Percentiles rank a stretch among this genome's conserved stretches.
Evolutionary conservation across 2,797 vertebrate genomes (phyloP).

Genomic region (Malurus splendens): DNA sequence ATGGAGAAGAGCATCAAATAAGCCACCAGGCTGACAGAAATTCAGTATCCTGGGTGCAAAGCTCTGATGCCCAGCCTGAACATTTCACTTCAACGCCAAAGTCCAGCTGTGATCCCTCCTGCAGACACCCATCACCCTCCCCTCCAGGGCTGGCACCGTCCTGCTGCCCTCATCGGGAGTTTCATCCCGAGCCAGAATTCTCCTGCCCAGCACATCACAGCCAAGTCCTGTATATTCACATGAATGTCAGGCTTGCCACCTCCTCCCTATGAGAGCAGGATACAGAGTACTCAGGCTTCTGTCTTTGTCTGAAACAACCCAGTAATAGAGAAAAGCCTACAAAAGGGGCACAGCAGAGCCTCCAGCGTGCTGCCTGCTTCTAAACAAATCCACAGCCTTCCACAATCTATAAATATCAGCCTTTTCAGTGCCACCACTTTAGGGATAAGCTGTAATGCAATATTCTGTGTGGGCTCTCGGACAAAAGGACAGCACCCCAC

Average conservation of each 20-base stretch:
- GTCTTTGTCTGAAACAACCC: not conserved
- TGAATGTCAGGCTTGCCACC: fast-evolving
- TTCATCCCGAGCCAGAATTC: not conserved
- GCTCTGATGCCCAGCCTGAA: not conserved
- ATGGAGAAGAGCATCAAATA: not conserved
- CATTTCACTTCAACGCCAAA: not conserved
- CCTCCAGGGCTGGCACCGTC: not conserved
- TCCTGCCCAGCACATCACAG: not conserved
- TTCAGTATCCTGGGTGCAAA: not conserved
- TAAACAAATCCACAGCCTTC: not conserved
- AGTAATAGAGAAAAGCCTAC: not conserved
- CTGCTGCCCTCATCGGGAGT: not conserved
- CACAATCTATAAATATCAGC: conserved; percentile 3
- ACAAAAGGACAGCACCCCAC: conserved; percentile 36
- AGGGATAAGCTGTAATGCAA: not conserved
- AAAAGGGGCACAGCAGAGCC: not conserved
- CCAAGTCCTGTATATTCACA: not conserved
- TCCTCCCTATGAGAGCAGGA: not conserved
- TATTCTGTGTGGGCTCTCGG: not conserved
- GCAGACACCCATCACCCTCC: not conserved
- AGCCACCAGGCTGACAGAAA: not conserved
- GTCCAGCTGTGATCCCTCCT: not conserved
- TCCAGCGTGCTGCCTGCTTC: not conserved
- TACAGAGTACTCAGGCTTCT: not conserved
- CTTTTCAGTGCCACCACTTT: not conserved